Base-by-base conservation (phyloP, 1,140 invertebrate species). In the Vanessa tameamea region DNA sequence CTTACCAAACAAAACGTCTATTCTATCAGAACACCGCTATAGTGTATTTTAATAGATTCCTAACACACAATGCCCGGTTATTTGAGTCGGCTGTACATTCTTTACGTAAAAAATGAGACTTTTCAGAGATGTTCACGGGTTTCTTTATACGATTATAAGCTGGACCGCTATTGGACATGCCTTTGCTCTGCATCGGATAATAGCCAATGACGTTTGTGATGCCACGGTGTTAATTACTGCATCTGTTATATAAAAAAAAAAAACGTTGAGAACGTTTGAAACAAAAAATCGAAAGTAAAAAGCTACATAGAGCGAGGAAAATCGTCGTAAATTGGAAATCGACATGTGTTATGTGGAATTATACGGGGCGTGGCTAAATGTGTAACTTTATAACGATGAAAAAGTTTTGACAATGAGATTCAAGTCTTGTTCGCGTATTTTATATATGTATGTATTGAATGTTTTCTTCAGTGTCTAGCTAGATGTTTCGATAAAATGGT, bases 301-400 rank as follows among this genome's bases (percentile, higher is more conserved):
- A 64, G 75, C 75, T 85, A 85, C 73, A 82, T 85, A 83, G 79
- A 75, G 85, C 87, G 88, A 84, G 77, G 87, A 87, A 85, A 90
- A 90, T 90, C 80, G 86, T 47, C 50, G 80, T 88, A 90, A 87
- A 90, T 90, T 89, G 78, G 78, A 83, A 81, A 80, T 74, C 69
- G 72, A 81, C 77, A 77, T 81, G 71, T 81, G 79, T 75, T 79
- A 69, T 74, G 65, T 71, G 15, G 57, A n/a, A 51, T 51, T 51
- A 51, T 51, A 14, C 23, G 23, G 23, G 53, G 20, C 31, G 23
- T 23, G n/a, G 15, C 6, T 55, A 0, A 1, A 23, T 26, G 6
- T 57, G 20, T 57, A 23, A 57, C 23, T 20, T 55, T 55, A 20
- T 55, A 55, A 55, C 9, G 53, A 55, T 55, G 15, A 50, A n/a